A percentile compares a stretch with the other conserved stretches of the same genome.
Evolutionary conservation across 2,797 vertebrate genomes (phyloP).

Genomic region (Hephaestus fuliginosus): DNA sequence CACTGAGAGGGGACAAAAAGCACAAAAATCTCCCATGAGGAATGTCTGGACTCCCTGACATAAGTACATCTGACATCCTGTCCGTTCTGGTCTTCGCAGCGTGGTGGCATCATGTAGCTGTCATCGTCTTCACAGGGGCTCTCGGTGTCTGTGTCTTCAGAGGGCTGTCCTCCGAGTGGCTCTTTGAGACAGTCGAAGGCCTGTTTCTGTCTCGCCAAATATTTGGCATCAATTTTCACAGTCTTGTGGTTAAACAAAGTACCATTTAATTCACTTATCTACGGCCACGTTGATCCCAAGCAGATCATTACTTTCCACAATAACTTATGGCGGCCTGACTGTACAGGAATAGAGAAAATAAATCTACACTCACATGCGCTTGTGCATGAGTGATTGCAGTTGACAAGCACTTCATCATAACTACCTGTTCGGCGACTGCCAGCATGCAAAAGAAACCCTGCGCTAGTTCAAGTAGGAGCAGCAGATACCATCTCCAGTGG

Average conservation of each 20-base stretch:
- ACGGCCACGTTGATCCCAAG: constrained; percentile 55
- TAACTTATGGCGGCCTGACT: constrained; percentile 51
- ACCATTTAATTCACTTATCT: constrained; percentile 80
- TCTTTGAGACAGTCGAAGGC: constrained; percentile 70
- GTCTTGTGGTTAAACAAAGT: constrained; percentile 74
- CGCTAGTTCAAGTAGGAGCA: constrained; percentile 43
- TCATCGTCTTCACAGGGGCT: constrained; percentile 67
- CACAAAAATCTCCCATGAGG: constrained; percentile 38
- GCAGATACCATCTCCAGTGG: constrained; percentile 63
- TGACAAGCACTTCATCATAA: constrained; percentile 56
- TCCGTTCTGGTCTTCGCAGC: constrained; percentile 67
- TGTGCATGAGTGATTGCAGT: constrained; percentile 33
- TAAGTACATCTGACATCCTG: constrained; percentile 76
- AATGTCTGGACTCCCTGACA: constrained; percentile 58
- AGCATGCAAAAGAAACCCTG: constrained; percentile 37
- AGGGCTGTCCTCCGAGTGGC: constrained; percentile 70
- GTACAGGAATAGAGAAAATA: constrained; percentile 23
- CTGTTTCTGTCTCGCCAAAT: constrained; percentile 76
- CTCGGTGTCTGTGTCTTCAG: constrained; percentile 60
- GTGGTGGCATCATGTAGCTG: constrained; percentile 72
- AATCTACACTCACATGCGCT: constrained; percentile 32
- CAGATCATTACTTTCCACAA: constrained; percentile 64
- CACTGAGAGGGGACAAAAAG: constrained; percentile 54
- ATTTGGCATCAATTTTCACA: constrained; percentile 79
- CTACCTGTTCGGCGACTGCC: constrained; percentile 57